Conservation (phyloP, 2,888 invertebrate species). For the Theretra japonica region DNA sequence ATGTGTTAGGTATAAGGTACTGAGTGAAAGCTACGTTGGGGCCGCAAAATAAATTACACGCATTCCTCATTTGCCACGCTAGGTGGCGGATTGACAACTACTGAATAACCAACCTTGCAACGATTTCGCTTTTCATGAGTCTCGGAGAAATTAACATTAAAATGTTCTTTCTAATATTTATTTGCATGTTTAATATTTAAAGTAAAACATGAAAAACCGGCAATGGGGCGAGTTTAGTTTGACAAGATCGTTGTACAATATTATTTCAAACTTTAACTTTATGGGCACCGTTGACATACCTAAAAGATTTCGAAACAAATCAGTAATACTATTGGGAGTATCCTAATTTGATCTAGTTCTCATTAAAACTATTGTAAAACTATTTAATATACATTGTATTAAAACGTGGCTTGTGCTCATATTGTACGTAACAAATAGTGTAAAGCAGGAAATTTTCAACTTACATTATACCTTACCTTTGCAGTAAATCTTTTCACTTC, state of each 20-base stretch:
- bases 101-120: slow-evolving; percentile 8
- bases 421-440: slow-evolving; percentile 27
- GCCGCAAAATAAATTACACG: slow-evolving; percentile 14
- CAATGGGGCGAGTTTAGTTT: no score
- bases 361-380: no score
- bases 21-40: slow-evolving; percentile 8
- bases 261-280: no score
- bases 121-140: neutral
- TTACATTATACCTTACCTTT: slow-evolving; percentile 72
- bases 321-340: no score
- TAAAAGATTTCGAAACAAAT: no score
- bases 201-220: no score
- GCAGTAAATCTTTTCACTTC: slow-evolving; percentile 66
- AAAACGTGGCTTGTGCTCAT: neutral
- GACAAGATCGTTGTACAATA: no score
- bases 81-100: slow-evolving; percentile 34
- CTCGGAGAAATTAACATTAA: no score
- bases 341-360: no score
- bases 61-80: slow-evolving; percentile 20
- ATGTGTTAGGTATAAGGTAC: slow-evolving; percentile 1
- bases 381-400: neutral
- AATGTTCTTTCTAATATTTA: no score
- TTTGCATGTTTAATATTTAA: no score
- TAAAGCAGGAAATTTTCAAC: slow-evolving; percentile 39
- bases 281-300: no score